Evolutionary conservation across 1,140 invertebrate species (phyloP), one percentile per base, ranked within the genome.

Genomic region (Pseudomyrmex concolor): DNA sequence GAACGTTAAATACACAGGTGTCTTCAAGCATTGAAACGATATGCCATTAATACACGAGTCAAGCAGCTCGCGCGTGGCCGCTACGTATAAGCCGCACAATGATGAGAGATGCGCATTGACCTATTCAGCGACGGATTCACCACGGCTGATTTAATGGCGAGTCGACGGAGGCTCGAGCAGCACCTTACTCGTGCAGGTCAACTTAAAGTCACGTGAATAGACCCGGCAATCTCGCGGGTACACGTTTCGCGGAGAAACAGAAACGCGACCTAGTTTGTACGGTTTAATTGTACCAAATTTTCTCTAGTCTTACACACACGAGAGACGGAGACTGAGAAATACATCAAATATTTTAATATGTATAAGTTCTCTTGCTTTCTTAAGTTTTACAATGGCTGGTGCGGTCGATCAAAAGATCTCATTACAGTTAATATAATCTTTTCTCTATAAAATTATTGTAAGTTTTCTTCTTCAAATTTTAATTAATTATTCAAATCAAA

Each of bases 101-200:
- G 71, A 84, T 88, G 84, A 86, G 84, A 89, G 88, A 85, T 84
- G 85, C 84, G 78, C 84, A 90, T 90, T 90, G 89, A 90, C 89
- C 89, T 90, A 90, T 90, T 90, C 89, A 84, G 70, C 34, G 34
- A 4, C 63, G 83, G 89, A 90, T 90, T 88, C 76, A 81, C 80
- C 25, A 67, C 68, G 67, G 83, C n/a, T 89, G 87, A 84, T 89
- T 90, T 90, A 89, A 86, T 70, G 84, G 63, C 64, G 15, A 57
- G 10, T 77, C 74, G 80, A 84, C 71, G 54, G 78, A 80, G 78
- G 59, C 64, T 76, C 80, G 77, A 84, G 86, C 34, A 34, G 34
- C 81, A 86, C 87, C 83, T 86, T 84, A 64, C 34, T 19, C 54
- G 48, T 80, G 60, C 66, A 70, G 62, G 77, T 48, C 57, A 51